A percentile compares a stretch with the other conserved stretches of the same genome.
Evolutionary conservation across 2,113 vertebrate species (phyloP).

Genomic region (Microtus richardsoni): DNA sequence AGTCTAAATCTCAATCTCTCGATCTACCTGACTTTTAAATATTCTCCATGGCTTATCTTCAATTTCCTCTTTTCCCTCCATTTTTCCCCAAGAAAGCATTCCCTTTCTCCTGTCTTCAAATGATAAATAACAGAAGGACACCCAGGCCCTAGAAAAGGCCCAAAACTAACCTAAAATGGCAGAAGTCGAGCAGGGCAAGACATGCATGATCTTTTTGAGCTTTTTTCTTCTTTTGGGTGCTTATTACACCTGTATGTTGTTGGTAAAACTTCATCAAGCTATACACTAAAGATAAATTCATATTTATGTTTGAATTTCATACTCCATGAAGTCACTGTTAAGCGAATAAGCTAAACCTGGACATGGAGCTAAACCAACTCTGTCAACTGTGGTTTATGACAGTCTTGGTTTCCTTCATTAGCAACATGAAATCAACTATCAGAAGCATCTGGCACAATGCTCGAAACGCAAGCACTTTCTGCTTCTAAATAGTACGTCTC

Average conservation of each 20-base stretch:
- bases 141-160: neutral
- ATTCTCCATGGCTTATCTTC: neutral
- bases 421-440: neutral
- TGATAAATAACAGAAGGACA: neutral
- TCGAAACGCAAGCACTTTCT: neutral
- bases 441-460: neutral
- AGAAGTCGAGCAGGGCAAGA: neutral
- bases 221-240: neutral
- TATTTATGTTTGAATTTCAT: neutral
- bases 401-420: neutral
- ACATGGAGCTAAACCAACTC: neutral
- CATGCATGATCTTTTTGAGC: neutral
- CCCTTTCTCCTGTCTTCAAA: neutral
- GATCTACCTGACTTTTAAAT: neutral
- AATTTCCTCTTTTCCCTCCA: neutral
- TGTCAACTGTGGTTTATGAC: neutral
- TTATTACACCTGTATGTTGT: neutral
- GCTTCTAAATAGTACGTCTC: neutral
- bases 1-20: neutral
- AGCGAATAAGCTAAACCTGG: neutral
- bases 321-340: neutral
- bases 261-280: neutral
- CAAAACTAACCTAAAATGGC: neutral
- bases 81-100: neutral
- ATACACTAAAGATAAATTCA: neutral